phyloP scores from a whole-genome alignment of 2,797 vertebrate species.

The Ambastaia sidthimunki region DNA sequence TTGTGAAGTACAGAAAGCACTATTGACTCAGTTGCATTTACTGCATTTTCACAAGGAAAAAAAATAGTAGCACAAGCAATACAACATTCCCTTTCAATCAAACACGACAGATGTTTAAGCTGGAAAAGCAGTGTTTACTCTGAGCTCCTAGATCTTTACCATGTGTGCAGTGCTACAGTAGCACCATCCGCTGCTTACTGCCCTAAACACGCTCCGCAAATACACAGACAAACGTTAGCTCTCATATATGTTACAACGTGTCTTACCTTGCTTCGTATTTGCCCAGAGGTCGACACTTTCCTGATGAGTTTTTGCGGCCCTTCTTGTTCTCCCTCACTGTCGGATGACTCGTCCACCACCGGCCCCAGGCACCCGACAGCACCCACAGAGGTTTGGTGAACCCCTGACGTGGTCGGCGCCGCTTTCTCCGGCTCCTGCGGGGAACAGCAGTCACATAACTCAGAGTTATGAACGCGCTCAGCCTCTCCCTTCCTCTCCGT shows the following conservation, averaged over 20 bases:
- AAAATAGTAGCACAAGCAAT: background rate
- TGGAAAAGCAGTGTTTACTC: background rate
- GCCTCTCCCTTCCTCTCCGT: slow-evolving; percentile 73
- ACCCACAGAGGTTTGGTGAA: slow-evolving; percentile 79
- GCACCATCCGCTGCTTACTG: background rate
- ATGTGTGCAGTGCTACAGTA: slow-evolving; percentile 9
- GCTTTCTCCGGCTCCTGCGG: slow-evolving; percentile 88
- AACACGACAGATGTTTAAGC: slow-evolving; percentile 26
- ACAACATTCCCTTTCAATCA: background rate
- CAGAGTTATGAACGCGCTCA: slow-evolving; percentile 72
- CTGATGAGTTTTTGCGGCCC: slow-evolving; percentile 97
- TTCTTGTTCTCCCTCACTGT: slow-evolving; percentile 96
- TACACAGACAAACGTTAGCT: background rate
- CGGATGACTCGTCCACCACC: slow-evolving; percentile 91
- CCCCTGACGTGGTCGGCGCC: slow-evolving; percentile 74
- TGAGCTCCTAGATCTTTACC: background rate
- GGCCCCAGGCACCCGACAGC: slow-evolving; percentile 74
- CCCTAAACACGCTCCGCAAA: background rate
- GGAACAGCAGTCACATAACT: slow-evolving; percentile 73
- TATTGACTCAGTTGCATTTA: background rate
- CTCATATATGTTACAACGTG: background rate
- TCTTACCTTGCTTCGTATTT: slow-evolving; percentile 95
- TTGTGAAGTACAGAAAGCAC: slow-evolving; percentile 24
- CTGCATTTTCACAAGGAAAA: background rate
- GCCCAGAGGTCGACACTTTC: slow-evolving; percentile 97